Conservation (phyloP, 2,113 vertebrate genomes). For the Psilopsiagon aymara region DNA sequence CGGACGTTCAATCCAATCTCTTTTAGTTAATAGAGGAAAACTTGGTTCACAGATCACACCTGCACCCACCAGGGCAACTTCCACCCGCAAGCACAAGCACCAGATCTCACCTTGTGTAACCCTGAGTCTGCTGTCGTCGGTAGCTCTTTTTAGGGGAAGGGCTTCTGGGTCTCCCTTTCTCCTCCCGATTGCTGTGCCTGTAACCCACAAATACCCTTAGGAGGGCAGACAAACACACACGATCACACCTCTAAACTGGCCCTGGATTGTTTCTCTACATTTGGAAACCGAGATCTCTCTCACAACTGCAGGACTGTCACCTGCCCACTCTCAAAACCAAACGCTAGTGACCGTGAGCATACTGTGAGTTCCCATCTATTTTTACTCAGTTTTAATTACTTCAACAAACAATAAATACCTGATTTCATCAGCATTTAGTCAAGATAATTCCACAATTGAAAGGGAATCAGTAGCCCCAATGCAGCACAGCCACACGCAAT, state of each 20-base stretch:
- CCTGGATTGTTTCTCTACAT: rapidly evolving
- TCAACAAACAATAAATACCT: neutral
- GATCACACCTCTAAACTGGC: rapidly evolving
- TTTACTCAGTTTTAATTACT: neutral
- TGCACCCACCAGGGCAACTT: neutral
- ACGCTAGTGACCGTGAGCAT: neutral
- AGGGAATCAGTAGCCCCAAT: neutral
- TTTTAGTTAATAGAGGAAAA: neutral
- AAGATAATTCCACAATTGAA: neutral
- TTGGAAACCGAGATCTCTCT: neutral
- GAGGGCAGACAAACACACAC: neutral
- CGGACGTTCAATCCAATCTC: rapidly evolving
- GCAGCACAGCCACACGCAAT: neutral
- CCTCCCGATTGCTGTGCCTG: constrained; percentile 68
- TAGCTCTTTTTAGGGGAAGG: constrained; percentile 75
- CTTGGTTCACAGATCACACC: neutral
- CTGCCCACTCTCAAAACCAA: no score
- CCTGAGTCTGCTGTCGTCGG: constrained; percentile 69
- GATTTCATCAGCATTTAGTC: neutral
- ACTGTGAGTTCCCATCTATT: neutral
- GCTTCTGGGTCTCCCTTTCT: constrained; percentile 68
- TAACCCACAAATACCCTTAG: neutral
- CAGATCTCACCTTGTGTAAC: constrained; percentile 74
- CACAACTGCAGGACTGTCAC: neutral
- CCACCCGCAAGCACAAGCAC: neutral